A percentile compares a stretch with the other conserved stretches of the same genome.
Evolutionary conservation across 2,113 vertebrate species (phyloP).

Genomic region (Salvator merianae): DNA sequence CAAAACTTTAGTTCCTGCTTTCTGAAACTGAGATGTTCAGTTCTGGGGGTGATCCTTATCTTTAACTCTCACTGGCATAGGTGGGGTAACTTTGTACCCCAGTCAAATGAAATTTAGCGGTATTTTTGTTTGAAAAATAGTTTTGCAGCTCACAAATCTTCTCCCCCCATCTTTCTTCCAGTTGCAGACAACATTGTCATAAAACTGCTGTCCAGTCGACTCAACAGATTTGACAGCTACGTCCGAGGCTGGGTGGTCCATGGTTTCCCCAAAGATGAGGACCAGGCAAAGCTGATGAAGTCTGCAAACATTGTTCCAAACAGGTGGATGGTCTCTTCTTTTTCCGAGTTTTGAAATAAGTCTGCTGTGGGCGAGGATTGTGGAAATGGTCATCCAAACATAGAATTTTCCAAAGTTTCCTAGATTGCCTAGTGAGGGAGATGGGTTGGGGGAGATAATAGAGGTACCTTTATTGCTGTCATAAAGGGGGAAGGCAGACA

Average conservation of each 20-base stretch:
- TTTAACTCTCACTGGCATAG: too few relatives aligned
- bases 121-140: too few relatives aligned
- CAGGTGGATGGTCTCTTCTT: slow-evolving; percentile 73
- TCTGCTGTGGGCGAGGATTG: too few relatives aligned
- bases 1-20: accelerated
- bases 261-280: slow-evolving; percentile 76
- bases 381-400: too few relatives aligned
- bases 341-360: too few relatives aligned
- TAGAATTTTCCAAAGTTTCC: too few relatives aligned
- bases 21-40: slow-evolving; percentile 50
- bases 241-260: slow-evolving; percentile 80
- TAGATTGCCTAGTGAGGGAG: not conserved
- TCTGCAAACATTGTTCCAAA: slow-evolving; percentile 74
- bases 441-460: too few relatives aligned
- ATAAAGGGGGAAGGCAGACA: too few relatives aligned
- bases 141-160: not conserved
- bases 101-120: too few relatives aligned
- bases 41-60: too few relatives aligned
- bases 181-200: slow-evolving; percentile 82
- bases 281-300: slow-evolving; percentile 76
- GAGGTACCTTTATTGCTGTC: too few relatives aligned
- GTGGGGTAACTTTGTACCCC: too few relatives aligned
- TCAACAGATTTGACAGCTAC: slow-evolving; percentile 76
- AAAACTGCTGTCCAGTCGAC: slow-evolving; percentile 75
- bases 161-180: slow-evolving; percentile 49